Base-by-base conservation (phyloP, 2,888 invertebrate species). In the Oeneis ivallda region DNA sequence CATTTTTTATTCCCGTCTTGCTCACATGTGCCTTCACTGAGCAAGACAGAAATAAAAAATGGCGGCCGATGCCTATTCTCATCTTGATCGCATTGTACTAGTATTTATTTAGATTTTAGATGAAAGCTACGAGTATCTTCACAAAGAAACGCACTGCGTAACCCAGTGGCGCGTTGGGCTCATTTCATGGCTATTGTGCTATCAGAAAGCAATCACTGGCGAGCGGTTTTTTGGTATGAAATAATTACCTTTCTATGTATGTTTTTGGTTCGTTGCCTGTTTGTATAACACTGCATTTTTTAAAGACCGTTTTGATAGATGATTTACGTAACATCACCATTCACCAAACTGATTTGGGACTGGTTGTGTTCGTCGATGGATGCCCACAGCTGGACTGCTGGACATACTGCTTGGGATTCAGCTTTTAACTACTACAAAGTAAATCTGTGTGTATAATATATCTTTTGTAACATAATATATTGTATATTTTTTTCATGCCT, bases 181-280 rank as follows among this genome's bases (percentile, higher is more conserved):
- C 84, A 89, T 90, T 89, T 89, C 89, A 88, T 85, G 89, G 75
- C 79, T 75, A 87, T 90, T 90, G 89, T 89, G 74, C 7, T 76
- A 41, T 64, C 49, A 47, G 65, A 64, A 59, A 64, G 64, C 57
- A 65, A 60, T 60, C 60, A 49, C 49, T 39, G 13, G 13, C 17
- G 37, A 19, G 34, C 2, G 7, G 50, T 11, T 60, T 60, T 58
- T 60, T 60, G 49, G 37, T 56, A 56, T 34, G 49, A 47, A 19
- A 60, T 49, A 60, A 60, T 60, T 60, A 49, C 60, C 47, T 58
- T 45, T 45, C 47, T 58, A 58, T 47, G 58, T 58, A 58, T 58
- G 58, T 58, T 58, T 58, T 45, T 37, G 37, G 54, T 54, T 54
- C 41, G 56, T 41, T 15, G 13, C 39, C 15, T 41, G 56, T 41